Conservation (phyloP, 1,140 invertebrate species). For the Bombus impatiens region DNA sequence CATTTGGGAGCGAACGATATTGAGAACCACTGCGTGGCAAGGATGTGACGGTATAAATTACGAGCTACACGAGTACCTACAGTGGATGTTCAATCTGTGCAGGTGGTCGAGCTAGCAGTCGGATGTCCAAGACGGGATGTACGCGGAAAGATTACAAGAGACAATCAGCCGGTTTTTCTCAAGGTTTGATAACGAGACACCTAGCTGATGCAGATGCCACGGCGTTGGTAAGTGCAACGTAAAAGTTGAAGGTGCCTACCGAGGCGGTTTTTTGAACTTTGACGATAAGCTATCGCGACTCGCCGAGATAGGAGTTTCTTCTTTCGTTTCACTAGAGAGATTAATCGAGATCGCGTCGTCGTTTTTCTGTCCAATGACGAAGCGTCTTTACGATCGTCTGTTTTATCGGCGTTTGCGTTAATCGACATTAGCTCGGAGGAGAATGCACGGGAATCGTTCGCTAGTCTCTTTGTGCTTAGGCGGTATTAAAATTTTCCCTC, state of each 20-base stretch:
- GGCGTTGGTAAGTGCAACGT: neutral
- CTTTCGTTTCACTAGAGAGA: neutral
- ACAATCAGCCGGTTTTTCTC: slow-evolving; percentile 60
- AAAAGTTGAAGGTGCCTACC: neutral
- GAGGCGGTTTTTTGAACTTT: slow-evolving; percentile 13
- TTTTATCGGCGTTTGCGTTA: neutral
- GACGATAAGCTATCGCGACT: neutral
- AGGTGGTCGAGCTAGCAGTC: slow-evolving; percentile 60
- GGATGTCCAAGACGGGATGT: slow-evolving; percentile 49
- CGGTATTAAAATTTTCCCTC: slow-evolving; percentile 5
- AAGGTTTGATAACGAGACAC: slow-evolving; percentile 30
- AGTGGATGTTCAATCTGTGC: slow-evolving; percentile 59
- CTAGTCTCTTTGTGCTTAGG: neutral
- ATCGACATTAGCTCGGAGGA: neutral
- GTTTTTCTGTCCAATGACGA: neutral
- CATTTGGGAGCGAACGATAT: neutral
- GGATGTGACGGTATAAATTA: slow-evolving; percentile 64
- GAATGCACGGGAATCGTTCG: neutral
- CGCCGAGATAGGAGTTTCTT: neutral
- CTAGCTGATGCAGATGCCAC: neutral
- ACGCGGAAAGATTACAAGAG: slow-evolving; percentile 54
- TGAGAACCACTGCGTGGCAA: slow-evolving; percentile 57
- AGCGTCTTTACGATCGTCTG: neutral
- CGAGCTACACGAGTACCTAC: slow-evolving; percentile 58
- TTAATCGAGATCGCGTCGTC: slow-evolving; percentile 12